These are phyloP conservation scores for Mystacornis crossleyi DNA, from an alignment of 2,113 vertebrate species.

Conservation along the genomic window DNA sequence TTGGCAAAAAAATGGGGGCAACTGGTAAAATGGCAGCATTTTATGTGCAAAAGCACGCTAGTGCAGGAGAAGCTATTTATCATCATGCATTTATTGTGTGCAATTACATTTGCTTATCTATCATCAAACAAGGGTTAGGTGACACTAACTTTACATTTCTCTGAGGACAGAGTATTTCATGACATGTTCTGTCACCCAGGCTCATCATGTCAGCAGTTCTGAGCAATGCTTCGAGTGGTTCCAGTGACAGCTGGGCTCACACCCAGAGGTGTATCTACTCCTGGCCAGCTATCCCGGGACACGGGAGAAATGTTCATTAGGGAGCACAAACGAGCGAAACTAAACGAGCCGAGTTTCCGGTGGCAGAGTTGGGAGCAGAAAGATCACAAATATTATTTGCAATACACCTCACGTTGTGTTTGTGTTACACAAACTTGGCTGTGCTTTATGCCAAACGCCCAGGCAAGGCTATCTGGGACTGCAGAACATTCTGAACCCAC, in stretches of 20 bases:
- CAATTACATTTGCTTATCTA: neutral
- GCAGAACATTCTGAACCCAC: neutral
- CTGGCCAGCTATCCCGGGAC: neutral
- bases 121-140: neutral
- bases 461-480: neutral
- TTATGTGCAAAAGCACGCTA: slow-evolving; percentile 18
- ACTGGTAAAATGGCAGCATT: slow-evolving; percentile 12
- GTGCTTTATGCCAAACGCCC: neutral
- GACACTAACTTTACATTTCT: neutral
- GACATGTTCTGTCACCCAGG: neutral
- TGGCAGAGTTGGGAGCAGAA: neutral
- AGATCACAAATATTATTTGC: neutral
- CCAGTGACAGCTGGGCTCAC: neutral
- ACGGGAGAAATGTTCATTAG: neutral
- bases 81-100: neutral
- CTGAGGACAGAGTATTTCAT: neutral
- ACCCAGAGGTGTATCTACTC: neutral
- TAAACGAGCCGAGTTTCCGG: neutral
- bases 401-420: neutral
- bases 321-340: neutral
- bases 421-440: neutral
- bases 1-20: slow-evolving; percentile 7
- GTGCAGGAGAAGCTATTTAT: slow-evolving; percentile 5
- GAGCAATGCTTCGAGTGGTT: neutral
- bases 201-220: neutral